A percentile compares a stretch with the other conserved stretches of the same genome.
These are phyloP conservation scores for Lithobates pipiens DNA, from an alignment of 2,797 vertebrate genomes.

Conservation along the genomic window DNA sequence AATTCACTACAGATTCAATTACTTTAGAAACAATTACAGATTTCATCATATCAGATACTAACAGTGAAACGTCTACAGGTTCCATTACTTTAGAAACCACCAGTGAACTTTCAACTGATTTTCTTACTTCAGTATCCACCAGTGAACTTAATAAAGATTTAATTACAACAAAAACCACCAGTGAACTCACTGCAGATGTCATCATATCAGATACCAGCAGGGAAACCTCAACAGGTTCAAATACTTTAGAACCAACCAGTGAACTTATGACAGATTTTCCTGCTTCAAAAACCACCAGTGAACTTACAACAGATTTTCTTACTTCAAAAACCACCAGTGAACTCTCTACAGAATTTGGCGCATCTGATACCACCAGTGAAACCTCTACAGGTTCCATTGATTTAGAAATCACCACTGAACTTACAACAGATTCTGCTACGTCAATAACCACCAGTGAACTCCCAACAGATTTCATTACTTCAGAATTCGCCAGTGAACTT, in stretches of 20 bases:
- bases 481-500: neutral
- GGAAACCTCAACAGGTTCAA: neutral
- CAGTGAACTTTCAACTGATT: neutral
- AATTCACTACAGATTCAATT: too few species aligned
- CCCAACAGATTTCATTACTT: neutral
- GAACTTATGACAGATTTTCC: rapidly evolving
- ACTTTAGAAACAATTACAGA: too few species aligned
- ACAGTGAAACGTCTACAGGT: too few species aligned
- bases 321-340: neutral
- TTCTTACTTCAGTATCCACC: neutral
- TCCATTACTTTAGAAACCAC: neutral
- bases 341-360: neutral
- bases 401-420: too few species aligned
- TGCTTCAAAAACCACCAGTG: too few species aligned
- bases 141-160: too few species aligned
- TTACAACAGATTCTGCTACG: too few species aligned
- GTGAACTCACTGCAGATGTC: neutral
- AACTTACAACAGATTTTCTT: too few species aligned
- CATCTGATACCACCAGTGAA: neutral
- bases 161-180: too few species aligned
- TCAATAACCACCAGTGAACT: neutral
- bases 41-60: neutral
- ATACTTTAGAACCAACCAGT: too few species aligned
- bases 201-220: too few species aligned
- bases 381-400: too few species aligned